phyloP scores from a whole-genome alignment of 2,888 invertebrate genomes.

The Tinea semifulvella region DNA sequence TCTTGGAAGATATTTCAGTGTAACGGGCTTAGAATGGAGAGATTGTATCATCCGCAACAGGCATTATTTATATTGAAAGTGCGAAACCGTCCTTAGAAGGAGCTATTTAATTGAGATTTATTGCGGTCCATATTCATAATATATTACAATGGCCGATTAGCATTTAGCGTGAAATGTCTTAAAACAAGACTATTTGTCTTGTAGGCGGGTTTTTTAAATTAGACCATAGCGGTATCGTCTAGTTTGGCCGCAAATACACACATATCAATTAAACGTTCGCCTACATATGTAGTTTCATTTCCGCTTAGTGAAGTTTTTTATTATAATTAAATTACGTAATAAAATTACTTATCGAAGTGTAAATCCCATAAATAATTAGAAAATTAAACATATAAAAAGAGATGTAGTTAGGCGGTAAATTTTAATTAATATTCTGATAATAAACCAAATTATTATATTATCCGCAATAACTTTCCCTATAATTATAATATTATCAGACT shows the following conservation, averaged over 20 bases:
- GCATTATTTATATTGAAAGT: not conserved
- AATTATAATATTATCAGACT: too few species aligned
- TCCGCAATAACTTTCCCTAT: too few species aligned
- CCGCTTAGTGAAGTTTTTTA: not conserved
- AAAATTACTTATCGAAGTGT: too few species aligned
- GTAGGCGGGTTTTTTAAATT: conserved; percentile 24
- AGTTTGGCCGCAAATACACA: conserved; percentile 6
- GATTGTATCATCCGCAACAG: not conserved
- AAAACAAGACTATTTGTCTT: conserved; percentile 33
- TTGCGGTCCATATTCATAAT: conserved; percentile 2
- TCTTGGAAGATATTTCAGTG: conserved; percentile 1
- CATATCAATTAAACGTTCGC: conserved; percentile 7
- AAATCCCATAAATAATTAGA: too few species aligned
- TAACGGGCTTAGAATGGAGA: conserved; percentile 2
- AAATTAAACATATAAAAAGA: too few species aligned
- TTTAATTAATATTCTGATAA: not conserved
- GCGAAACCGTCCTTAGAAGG: conserved; percentile 8
- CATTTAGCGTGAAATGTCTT: conserved; percentile 22
- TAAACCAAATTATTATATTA: not conserved
- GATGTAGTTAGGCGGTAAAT: not conserved
- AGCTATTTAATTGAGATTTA: conserved; percentile 11
- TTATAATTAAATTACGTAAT: too few species aligned
- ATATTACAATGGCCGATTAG: conserved; percentile 13
- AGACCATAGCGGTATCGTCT: conserved; percentile 35
- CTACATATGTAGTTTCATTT: not conserved